Percentiles rank a stretch among this genome's conserved stretches.
Conservation (phyloP, 2,888 invertebrate genomes). For the Thymelicus acteon region DNA sequence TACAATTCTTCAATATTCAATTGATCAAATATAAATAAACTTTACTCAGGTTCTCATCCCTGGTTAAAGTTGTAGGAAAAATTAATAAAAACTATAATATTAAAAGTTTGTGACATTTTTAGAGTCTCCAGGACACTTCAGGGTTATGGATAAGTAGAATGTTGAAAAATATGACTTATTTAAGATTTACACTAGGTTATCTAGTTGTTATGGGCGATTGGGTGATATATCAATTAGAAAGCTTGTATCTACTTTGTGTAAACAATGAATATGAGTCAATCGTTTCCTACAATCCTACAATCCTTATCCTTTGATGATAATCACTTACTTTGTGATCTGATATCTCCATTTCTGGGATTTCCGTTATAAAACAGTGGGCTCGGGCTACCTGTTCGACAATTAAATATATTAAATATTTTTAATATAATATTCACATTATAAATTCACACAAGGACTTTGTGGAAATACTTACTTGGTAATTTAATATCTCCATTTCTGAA, state of each 20-base stretch:
- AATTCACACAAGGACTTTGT: neutral
- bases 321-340: conserved; percentile 73
- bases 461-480: conserved; percentile 67
- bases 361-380: conserved; percentile 62
- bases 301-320: neutral
- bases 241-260: conserved; percentile 2
- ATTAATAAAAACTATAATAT: no score
- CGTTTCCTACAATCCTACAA: neutral
- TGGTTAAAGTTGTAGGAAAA: no score
- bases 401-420: neutral
- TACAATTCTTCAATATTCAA: no score
- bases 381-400: conserved; percentile 6
- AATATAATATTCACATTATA: no score
- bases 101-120: no score
- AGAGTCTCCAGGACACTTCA: no score
- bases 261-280: neutral
- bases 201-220: no score
- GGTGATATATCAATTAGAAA: neutral
- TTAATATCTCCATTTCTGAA: conserved; percentile 69
- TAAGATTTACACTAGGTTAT: no score
- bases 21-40: no score
- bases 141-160: no score
- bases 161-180: no score
- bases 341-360: conserved; percentile 67
- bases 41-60: no score